Percentiles rank a stretch among this genome's conserved stretches.
Conservation (phyloP, 53 echinoderm and acorn worm genomes). For the Crossaster papposus region DNA sequence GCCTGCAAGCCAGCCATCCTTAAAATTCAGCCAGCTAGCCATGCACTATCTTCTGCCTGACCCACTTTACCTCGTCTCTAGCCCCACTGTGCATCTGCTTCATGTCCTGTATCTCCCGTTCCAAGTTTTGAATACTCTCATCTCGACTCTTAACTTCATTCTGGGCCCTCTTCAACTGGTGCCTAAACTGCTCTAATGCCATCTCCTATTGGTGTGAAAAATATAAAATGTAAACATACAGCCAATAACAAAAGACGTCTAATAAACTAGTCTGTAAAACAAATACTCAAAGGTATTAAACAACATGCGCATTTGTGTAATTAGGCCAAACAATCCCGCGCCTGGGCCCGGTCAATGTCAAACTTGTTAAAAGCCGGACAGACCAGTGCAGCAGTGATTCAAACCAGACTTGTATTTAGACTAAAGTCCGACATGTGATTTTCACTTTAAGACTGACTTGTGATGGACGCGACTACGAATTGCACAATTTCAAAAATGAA, state of each 20-base stretch:
- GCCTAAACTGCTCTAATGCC: constrained; percentile 79
- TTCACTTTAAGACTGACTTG: too few species aligned
- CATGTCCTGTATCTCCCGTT: constrained; percentile 78
- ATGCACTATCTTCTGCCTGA: background rate
- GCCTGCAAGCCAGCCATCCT: background rate
- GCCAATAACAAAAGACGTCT: background rate
- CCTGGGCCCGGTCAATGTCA: too few species aligned
- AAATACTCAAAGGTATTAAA: background rate
- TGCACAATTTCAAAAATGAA: background rate
- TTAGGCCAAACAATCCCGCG: too few species aligned
- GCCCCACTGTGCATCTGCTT: constrained; percentile 76
- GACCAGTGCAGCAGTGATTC: too few species aligned
- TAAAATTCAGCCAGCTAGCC: background rate
- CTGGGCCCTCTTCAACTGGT: constrained; percentile 66
- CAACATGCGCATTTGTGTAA: too few species aligned
- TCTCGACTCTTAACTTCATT: constrained; percentile 73
- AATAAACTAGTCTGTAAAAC: background rate
- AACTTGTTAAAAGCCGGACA: too few species aligned
- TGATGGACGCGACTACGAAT: too few species aligned
- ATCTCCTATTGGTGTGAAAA: constrained; percentile 66
- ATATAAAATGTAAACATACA: background rate
- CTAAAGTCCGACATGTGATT: too few species aligned
- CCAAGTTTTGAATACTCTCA: constrained; percentile 61
- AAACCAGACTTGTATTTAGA: too few species aligned
- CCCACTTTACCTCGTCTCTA: constrained; percentile 80